phyloP scores from a whole-genome alignment of 2,113 vertebrate genomes.

The Sinocyclocheilus anshuiensis region DNA sequence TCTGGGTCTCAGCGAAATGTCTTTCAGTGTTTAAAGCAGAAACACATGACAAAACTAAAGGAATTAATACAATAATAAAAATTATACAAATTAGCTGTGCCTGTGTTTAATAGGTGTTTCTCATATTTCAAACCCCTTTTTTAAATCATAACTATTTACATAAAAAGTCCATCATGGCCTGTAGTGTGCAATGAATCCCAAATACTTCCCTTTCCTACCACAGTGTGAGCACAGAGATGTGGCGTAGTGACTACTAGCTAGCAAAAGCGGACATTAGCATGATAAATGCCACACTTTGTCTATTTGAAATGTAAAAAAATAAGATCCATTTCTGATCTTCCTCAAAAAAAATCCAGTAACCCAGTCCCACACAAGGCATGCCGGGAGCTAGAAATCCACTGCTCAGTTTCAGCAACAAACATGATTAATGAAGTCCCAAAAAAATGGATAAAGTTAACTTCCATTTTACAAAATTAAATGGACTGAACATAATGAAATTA shows the following conservation, averaged over 20 bases:
- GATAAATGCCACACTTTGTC: neutral
- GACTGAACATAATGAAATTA: neutral
- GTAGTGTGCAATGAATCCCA: slow-evolving; percentile 6
- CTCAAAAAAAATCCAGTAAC: neutral
- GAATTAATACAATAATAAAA: no score
- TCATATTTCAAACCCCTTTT: no score
- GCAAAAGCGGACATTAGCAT: neutral
- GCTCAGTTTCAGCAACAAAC: neutral
- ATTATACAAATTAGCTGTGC: no score
- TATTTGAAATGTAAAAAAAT: neutral
- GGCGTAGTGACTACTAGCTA: neutral
- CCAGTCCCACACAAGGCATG: neutral
- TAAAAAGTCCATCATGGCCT: neutral
- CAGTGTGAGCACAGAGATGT: neutral
- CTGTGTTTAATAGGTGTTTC: no score
- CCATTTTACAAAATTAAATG: neutral
- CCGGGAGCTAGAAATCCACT: no score
- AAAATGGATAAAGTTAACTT: neutral
- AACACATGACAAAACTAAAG: no score
- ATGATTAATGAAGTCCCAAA: neutral
- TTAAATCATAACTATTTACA: no score
- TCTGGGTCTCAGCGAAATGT: neutral
- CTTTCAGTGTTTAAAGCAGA: neutral
- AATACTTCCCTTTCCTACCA: neutral
- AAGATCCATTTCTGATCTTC: neutral